Evolutionary conservation across 53 echinoderm and acorn worm genomes (phyloP), one percentile per base, ranked within the genome.

Genomic region (Temnopleurus reevesii): DNA sequence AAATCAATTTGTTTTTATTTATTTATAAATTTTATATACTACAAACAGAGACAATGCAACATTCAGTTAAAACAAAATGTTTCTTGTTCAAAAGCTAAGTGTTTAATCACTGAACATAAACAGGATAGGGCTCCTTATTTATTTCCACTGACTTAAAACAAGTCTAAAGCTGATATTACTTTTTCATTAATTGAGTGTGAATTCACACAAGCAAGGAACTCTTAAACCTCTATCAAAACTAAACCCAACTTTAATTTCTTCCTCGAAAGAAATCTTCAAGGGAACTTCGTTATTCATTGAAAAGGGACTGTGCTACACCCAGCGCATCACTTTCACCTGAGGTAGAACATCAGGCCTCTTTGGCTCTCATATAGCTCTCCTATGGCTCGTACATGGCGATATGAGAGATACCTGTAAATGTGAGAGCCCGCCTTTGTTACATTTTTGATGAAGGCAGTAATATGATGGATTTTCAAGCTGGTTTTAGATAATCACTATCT

Each of bases 391-490:
- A 5, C 36, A 38, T n/a, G 33, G 10, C n/a, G 36, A 38, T n/a
- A 8, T 30, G 63, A 5, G 12, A 4, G 63, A 41, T 71, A 71
- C 21, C 71, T 41, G 33, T 31, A 41, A 71, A 41, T 71, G 71
- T 71, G 38, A 2, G 8, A 13, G 26, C 36, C 71, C 71, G 71
- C 71, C 71, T 71, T 71, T 71, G 71, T 71, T 71, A 41, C 41
- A 71, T 38, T 71, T 71, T 71, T 71, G 71, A 71, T 71, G 71
- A n/a, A 71, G 30, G n/a, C 71, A 41, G 38, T 71, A 71, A 38
- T 71, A 8, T 71, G 9, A 71, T 71, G 71, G 41, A 41, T 71
- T 71, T 71, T 8, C 71, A 71, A 71, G 71, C 38, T 38, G 71
- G 38, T 36, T 21, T 21, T 71, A 18, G n/a, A 71, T 38, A 41